Conservation (phyloP, 2,888 invertebrate genomes). For the Trachelus stipa region DNA sequence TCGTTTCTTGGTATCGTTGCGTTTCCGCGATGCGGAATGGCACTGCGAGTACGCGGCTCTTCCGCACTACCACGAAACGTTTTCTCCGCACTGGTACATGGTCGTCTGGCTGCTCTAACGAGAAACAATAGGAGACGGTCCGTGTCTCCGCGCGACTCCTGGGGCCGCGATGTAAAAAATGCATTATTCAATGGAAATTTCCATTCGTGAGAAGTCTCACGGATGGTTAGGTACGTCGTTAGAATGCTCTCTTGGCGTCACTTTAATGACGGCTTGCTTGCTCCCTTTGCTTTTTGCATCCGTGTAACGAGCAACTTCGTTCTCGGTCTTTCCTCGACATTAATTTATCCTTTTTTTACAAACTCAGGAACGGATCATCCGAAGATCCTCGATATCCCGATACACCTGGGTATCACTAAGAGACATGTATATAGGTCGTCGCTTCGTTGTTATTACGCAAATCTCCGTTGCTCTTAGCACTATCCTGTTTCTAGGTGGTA, state of each 20-base stretch:
- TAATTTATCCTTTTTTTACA: not conserved
- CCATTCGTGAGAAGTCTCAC: conserved; percentile 56
- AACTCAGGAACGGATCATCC: not conserved
- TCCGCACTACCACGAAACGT: not conserved
- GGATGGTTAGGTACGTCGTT: conserved; percentile 56
- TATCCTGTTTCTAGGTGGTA: no score
- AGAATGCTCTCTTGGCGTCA: conserved; percentile 61
- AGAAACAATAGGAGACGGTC: not conserved
- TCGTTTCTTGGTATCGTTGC: not conserved
- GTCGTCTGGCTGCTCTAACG: not conserved
- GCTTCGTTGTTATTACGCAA: no score
- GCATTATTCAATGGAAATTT: conserved; percentile 60
- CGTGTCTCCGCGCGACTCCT: not conserved
- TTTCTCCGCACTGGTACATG: not conserved
- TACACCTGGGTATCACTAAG: not conserved
- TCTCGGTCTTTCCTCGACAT: conserved; percentile 25
- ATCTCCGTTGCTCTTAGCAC: no score
- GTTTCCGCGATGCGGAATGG: not conserved
- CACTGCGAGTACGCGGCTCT: not conserved
- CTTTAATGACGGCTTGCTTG: conserved; percentile 52
- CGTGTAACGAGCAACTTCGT: conserved; percentile 44
- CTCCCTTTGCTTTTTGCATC: conserved; percentile 46
- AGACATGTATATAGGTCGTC: no score
- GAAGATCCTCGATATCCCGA: not conserved
- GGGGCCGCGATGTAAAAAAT: conserved; percentile 36